Evolutionary conservation across 2,888 invertebrate genomes (phyloP), one percentile per base, ranked within the genome.

Genomic region (Chelonus formosanus): DNA sequence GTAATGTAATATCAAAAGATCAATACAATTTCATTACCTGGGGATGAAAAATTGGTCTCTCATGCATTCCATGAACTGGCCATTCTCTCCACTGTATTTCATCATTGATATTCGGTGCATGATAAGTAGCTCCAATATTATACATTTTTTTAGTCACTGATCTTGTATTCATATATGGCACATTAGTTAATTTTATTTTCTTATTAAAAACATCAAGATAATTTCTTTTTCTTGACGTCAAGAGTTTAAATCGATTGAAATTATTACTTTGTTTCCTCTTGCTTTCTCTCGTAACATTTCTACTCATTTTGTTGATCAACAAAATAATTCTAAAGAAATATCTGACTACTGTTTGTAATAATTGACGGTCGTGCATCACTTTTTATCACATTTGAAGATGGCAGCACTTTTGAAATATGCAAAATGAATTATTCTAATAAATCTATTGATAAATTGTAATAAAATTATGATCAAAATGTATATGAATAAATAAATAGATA

Each of bases 11-110:
- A 20, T 20, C 1, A 20, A 20, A 20, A 20, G 2, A 20, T 20
- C 20, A 20, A 20, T 20, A 20, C 1, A 20, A 20, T 20, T 20
- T 20, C 2, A 48, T 40, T 69, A 76, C 82, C 71, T 78, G 76
- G 0, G 79, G 78, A 74, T 83, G 82, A 60, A 75, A 83, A 35
- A 82, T 74, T 0, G 83, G 83, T 45, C 83, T 72, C 63, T 84
- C 83, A 57, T 84, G 80, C 83, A 84, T 83, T 50, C 83, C 83
- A 67, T 83, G 82, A 3, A 71, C 76, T 0, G 83, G 83, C 83
- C 83, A 84, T 32, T 80, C 77, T 48, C 77, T 81, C 79, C 80
- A 80, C 62, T 82, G 76, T 10, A 67, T 73, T 52, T 75, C 75
- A 53, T 83, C 82, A 8, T 68, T 62, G 32, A 71, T 58, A 0